Evolutionary conservation across 2,888 invertebrate genomes (phyloP), one percentile per base, ranked within the genome.

Genomic region (Acrobasis repandana): DNA sequence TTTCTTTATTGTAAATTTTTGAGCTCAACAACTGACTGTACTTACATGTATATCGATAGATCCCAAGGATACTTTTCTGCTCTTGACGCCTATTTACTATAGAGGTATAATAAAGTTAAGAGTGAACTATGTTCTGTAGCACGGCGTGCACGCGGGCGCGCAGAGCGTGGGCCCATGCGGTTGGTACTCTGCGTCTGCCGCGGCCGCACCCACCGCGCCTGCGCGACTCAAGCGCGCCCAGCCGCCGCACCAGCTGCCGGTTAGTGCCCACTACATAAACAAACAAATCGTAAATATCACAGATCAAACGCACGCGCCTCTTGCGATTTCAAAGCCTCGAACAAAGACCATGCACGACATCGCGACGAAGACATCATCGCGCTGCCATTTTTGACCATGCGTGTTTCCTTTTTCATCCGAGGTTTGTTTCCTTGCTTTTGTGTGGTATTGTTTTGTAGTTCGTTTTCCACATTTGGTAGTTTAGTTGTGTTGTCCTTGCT

Each of bases 131-230:
- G 67, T 78, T 76, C 0, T 79, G 48, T 38, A 90, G 90, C 90
- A 90, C 89, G 89, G 84, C 72, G 90, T 90, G 71, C 90, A 90
- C 84, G 75, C 77, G 65, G 85, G 86, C 71, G 81, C 83, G 74
- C 89, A 88, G 80, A 85, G 81, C 76, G 90, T 90, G 76, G 91
- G 90, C 71, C 89, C 90, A 61, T 91, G 91, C 83, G 90, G 91
- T 76, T 92, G 91, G 91, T 92, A 92, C 80, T 90, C 91, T 38
- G 89, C 91, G 66, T 90, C 92, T 68, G 84, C 90, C 65, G 76
- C 90, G 76, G 84, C 90, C 70, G 89, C 88, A 70, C 91, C 92
- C 71, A 90, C 91, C 48, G 92, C 92, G 63, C 92, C 91, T 63
- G 87, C 89, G 52, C 82, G 92, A 48, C 83, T 89, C 73, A 92